Base-by-base conservation (phyloP, 2,888 invertebrate genomes). In the Autographa pulchrina region DNA sequence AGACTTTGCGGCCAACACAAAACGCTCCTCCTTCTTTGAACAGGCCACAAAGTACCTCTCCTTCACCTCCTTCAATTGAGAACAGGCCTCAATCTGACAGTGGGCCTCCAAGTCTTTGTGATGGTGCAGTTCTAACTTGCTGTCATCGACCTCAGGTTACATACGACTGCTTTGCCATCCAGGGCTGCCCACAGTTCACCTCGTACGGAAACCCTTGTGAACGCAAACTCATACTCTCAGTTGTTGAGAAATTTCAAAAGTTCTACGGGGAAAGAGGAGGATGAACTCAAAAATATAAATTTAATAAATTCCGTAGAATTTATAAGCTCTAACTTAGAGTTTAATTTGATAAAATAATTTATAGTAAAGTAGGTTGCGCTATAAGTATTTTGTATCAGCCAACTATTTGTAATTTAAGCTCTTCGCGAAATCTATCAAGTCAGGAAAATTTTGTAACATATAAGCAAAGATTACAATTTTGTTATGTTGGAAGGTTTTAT, bases 101-200 rank as follows among this genome's bases (percentile, higher is more conserved):
- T 56, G 20, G 32, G 32, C 70, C 83, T 52, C 91, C 92, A 0
- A 88, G 84, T 48, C 70, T 77, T 0, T 94, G 95, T 72, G 94
- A 94, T 69, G 86, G 86, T 54, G 94, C 94, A 0, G 87, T 93
- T 1, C 73, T 95, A 3, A 89, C 88, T 38, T 95, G 95, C 77
- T 95, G 95, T 73, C 93, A 92, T 76, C 87, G 86, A 71, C 77
- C 85, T 0, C 81, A 87, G 68, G 86, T 92, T 3, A 89, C 89
- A 0, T 88, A 89, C 68, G 88, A 90, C 14, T 95, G 94, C 78
- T 95, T 95, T 25, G 87, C 82, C 13, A 61, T 73, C 18, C 89
- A 91, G 72, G 93, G 93, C 0, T 95, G 94, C 65, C 88, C 85
- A 11, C 96, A 97, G 89, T 94, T 96, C 1, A 79, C 90, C n/a